Percentiles rank a stretch among this genome's conserved stretches.
Evolutionary conservation across 2,888 invertebrate genomes (phyloP).

Genomic region (Mythimna vitellina): DNA sequence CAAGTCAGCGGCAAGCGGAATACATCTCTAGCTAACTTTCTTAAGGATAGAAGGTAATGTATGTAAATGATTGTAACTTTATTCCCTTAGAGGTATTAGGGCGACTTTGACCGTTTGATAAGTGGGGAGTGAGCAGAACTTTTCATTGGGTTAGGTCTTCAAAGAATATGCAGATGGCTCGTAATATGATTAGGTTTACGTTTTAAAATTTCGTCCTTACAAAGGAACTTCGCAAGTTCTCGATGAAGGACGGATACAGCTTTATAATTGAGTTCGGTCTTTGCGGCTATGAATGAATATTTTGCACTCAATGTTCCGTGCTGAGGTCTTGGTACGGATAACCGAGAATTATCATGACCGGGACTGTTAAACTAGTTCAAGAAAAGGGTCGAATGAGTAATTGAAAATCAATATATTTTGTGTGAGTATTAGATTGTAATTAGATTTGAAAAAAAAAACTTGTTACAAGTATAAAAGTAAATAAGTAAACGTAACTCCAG

Average conservation of each 20-base stretch:
- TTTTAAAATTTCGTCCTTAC: slow-evolving; percentile 43
- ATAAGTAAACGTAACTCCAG: too few species aligned
- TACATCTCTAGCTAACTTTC: slow-evolving; percentile 73
- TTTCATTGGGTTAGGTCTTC: slow-evolving; percentile 71
- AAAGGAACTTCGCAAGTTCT: slow-evolving; percentile 35
- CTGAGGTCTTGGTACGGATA: too few species aligned
- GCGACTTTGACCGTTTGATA: slow-evolving; percentile 87
- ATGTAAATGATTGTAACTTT: slow-evolving; percentile 87
- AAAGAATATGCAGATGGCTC: slow-evolving; percentile 62
- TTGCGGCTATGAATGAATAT: slow-evolving; percentile 27
- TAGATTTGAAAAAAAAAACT: too few species aligned
- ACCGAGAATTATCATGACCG: not conserved
- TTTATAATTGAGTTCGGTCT: slow-evolving; percentile 41
- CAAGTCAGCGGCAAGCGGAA: slow-evolving; percentile 65
- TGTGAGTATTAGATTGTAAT: too few species aligned
- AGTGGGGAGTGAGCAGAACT: slow-evolving; percentile 71
- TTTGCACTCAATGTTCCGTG: slow-evolving; percentile 13
- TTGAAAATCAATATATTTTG: too few species aligned
- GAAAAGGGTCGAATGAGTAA: not conserved
- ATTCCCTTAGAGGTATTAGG: slow-evolving; percentile 82
- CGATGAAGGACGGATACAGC: slow-evolving; percentile 40
- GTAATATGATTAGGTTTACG: slow-evolving; percentile 49
- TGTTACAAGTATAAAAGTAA: too few species aligned
- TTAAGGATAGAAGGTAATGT: slow-evolving; percentile 83
- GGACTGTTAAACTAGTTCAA: not conserved